phyloP scores from a whole-genome alignment of 2,888 invertebrate genomes.

The Cephalotes varians region DNA sequence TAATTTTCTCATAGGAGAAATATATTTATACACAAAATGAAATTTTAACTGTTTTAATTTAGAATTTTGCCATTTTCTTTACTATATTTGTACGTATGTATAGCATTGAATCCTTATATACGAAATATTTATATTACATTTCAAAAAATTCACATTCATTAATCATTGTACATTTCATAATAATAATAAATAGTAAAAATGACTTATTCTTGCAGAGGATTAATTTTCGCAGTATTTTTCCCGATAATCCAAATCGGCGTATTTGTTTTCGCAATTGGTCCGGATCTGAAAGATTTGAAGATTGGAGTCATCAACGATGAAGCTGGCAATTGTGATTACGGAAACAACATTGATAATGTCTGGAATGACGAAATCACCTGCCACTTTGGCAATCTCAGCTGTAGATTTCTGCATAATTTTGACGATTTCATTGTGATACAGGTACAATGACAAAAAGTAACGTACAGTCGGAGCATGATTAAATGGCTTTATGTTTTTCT shows the following conservation, averaged over 20 bases:
- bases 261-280: constrained; percentile 93
- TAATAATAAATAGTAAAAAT: background rate
- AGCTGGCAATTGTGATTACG: constrained; percentile 86
- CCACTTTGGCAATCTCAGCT: constrained; percentile 88
- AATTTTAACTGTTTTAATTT: background rate
- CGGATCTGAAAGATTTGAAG: constrained; percentile 90
- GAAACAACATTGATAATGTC: constrained; percentile 84
- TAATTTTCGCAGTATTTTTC: constrained; percentile 93
- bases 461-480: background rate
- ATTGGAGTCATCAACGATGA: constrained; percentile 94
- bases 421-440: constrained; percentile 87
- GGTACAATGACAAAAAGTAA: constrained; percentile 77
- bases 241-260: constrained; percentile 93
- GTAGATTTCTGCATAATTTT: constrained; percentile 88
- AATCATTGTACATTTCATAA: background rate
- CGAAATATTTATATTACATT: background rate
- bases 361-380: constrained; percentile 85
- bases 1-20: background rate
- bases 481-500: background rate
- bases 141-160: background rate
- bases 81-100: background rate
- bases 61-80: background rate
- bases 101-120: background rate
- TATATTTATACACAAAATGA: background rate
- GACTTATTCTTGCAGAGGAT: constrained; percentile 88